These are phyloP conservation scores for Sinonovacula constricta DNA, from an alignment of 1,140 invertebrate species.

Conservation along the genomic window DNA sequence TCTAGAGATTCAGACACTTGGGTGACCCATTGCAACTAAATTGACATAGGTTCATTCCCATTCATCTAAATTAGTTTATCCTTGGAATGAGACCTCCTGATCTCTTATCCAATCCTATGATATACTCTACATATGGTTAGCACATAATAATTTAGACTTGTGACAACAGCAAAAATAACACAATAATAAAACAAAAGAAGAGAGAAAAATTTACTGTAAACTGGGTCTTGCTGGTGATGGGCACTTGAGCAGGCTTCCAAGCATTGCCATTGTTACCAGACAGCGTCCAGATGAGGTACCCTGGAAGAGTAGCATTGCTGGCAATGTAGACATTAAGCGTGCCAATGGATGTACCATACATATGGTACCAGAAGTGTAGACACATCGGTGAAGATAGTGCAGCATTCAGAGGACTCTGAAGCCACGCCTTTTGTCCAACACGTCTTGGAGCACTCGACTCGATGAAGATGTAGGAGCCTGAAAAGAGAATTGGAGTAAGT, in stretches of 20 bases:
- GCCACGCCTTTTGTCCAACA: conserved; percentile 56
- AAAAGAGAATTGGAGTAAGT: not conserved
- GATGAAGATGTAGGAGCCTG: conserved; percentile 65
- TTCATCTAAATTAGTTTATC: no score
- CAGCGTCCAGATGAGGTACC: conserved; percentile 60
- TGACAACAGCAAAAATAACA: no score
- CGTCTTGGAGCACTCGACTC: conserved; percentile 60
- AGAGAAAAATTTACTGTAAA: conserved; percentile 52
- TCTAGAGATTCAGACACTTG: no score
- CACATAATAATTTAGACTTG: no score
- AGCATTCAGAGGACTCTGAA: conserved; percentile 59
- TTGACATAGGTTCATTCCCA: no score
- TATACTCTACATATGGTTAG: no score
- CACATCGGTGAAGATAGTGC: conserved; percentile 55
- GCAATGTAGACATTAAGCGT: conserved; percentile 65
- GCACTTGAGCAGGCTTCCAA: conserved; percentile 64
- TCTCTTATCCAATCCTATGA: no score
- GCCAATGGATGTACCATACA: conserved; percentile 71
- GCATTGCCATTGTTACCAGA: conserved; percentile 69
- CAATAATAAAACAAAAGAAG: not conserved
- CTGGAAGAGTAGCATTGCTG: conserved; percentile 48
- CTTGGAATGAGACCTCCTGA: no score
- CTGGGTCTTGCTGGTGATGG: conserved; percentile 41
- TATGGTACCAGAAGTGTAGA: conserved; percentile 77
- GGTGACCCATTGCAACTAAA: no score